Conservation (phyloP, 1,140 invertebrate species). For the Polypedilum vanderplanki region DNA sequence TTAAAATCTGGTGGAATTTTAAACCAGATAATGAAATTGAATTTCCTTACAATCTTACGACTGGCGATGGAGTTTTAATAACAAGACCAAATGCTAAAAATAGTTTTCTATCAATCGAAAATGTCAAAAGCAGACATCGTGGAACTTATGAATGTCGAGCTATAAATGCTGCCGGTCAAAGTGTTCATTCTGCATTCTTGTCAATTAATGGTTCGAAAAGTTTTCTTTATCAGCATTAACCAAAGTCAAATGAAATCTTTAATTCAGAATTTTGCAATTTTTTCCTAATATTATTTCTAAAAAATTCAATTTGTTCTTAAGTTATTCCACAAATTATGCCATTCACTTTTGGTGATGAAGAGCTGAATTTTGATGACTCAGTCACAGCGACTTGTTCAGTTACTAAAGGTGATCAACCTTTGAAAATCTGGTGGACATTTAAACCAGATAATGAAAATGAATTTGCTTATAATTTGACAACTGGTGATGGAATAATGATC, state of each 20-base stretch:
- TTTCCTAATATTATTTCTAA: background rate
- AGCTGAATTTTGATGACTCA: conserved; percentile 56
- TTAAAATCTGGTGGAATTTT: conserved; percentile 45
- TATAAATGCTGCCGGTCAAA: conserved; percentile 53
- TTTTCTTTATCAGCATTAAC: background rate
- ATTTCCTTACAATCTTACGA: conserved; percentile 36
- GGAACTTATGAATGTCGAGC: conserved; percentile 61
- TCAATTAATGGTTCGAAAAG: conserved; percentile 49
- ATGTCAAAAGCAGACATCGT: conserved; percentile 53
- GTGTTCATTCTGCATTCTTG: conserved; percentile 48
- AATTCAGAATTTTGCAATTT: conserved; percentile 22
- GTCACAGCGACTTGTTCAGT: conserved; percentile 61
- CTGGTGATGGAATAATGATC: conserved; percentile 38
- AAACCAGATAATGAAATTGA: conserved; percentile 43
- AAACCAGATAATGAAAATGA: conserved; percentile 43
- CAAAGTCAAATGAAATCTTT: background rate
- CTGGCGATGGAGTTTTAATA: conserved; percentile 43
- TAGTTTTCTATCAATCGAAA: conserved; percentile 42
- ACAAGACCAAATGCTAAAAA: conserved; percentile 41
- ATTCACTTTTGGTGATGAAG: conserved; percentile 55
- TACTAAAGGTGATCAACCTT: conserved; percentile 55
- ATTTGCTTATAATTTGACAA: conserved; percentile 26
- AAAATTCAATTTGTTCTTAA: conserved; percentile 8
- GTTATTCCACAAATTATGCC: conserved; percentile 53
- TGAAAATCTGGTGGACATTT: conserved; percentile 55